Percentiles rank a stretch among this genome's conserved stretches.
Evolutionary conservation across 2,113 vertebrate genomes (phyloP).

Genomic region (Isichthys henryi): DNA sequence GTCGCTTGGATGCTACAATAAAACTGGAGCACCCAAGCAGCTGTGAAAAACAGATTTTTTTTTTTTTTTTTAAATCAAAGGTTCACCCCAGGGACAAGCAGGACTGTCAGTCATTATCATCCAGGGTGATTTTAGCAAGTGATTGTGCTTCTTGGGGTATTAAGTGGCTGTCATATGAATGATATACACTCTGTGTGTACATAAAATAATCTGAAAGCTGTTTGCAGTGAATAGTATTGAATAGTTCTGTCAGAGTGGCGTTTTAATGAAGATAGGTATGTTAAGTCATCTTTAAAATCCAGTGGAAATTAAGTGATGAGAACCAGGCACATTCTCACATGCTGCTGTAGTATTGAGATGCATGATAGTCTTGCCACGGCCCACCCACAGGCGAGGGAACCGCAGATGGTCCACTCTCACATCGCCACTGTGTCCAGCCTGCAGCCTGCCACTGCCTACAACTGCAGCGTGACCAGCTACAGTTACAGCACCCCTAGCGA

Average conservation of each 20-base stretch:
- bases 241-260: not conserved
- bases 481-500: conserved; percentile 81
- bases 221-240: not conserved
- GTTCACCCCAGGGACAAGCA: not conserved
- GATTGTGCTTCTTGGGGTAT: not conserved
- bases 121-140: not conserved
- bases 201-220: not conserved
- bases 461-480: conserved; percentile 83
- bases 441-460: conserved; percentile 76
- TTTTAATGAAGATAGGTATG: not conserved
- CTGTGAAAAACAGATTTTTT: not conserved
- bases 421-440: conserved; percentile 76
- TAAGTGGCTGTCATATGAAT: not conserved
- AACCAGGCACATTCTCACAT: not conserved
- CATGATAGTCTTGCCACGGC: not conserved
- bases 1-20: not conserved
- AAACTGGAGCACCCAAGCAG: not conserved
- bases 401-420: conserved; percentile 68
- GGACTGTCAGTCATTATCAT: not conserved
- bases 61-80: not conserved
- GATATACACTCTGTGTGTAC: not conserved
- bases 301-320: not conserved
- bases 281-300: not conserved
- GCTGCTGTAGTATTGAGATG: not conserved
- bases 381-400: conserved; percentile 56